A percentile compares a stretch with the other conserved stretches of the same genome.
phyloP scores from a whole-genome alignment of 2,888 invertebrate species.

The Phengaris arion region DNA sequence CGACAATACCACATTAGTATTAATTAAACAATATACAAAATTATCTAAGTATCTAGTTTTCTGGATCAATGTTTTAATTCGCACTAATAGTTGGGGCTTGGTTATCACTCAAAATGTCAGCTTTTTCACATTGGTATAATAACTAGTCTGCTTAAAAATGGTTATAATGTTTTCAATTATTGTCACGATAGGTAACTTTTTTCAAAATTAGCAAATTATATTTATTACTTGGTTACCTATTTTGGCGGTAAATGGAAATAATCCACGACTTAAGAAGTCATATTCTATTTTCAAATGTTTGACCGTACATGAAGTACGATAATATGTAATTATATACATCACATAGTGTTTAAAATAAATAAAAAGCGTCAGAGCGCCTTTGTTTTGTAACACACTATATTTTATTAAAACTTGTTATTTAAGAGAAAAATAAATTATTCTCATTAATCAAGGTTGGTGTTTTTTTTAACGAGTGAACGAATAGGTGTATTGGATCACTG shows the following conservation, averaged over 20 bases:
- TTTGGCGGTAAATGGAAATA: conserved; percentile 13
- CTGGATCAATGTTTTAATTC: conserved; percentile 27
- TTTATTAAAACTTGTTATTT: conserved; percentile 31
- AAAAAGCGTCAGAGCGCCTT: conserved; percentile 27
- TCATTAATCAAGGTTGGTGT: conserved; percentile 32
- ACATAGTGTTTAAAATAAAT: conserved; percentile 15
- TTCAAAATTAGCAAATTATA: conserved; percentile 10
- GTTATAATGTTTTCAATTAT: conserved; percentile 24
- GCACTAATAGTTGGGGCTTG: conserved; percentile 28
- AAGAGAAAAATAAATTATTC: conserved; percentile 31
- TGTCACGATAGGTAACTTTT: conserved; percentile 17
- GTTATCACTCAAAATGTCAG: conserved; percentile 24
- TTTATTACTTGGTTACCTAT: neutral
- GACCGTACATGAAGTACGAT: neutral
- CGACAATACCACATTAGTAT: conserved; percentile 26
- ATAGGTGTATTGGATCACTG: conserved; percentile 34
- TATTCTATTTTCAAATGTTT: conserved; percentile 21
- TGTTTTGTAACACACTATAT: conserved; percentile 29
- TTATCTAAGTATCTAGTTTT: conserved; percentile 26
- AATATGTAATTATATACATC: conserved; percentile 25
- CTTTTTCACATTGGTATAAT: conserved; percentile 33
- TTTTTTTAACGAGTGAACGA: conserved; percentile 30
- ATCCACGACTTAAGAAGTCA: conserved; percentile 22
- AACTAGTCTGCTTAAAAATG: conserved; percentile 37
- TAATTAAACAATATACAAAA: conserved; percentile 21